These are phyloP conservation scores for Platyrinchus mystaceus DNA, from an alignment of 2,797 vertebrate genomes.

Conservation along the genomic window DNA sequence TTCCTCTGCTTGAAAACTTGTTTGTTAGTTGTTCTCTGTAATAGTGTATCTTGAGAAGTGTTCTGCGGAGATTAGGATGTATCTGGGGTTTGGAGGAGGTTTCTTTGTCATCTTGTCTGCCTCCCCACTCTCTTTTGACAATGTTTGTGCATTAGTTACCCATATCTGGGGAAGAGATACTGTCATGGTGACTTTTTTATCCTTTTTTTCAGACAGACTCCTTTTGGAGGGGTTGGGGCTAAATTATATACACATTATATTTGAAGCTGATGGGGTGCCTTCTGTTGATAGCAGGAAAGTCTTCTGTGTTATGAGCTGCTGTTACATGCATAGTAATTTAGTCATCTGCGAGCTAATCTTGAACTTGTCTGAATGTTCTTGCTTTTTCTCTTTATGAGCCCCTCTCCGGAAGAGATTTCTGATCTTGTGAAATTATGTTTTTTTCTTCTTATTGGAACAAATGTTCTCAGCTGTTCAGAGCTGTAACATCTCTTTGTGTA, in stretches of 20 bases:
- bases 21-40: conserved; percentile 22
- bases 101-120: conserved; percentile 5
- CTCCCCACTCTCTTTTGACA: not conserved
- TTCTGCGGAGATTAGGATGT: not conserved
- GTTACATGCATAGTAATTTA: not conserved
- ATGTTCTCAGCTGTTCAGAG: not conserved
- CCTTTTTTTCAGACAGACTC: not conserved
- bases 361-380: not conserved
- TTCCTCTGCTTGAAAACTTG: conserved; percentile 20
- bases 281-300: not conserved
- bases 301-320: not conserved
- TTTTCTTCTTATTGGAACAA: conserved; percentile 26
- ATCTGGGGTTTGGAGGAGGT: not conserved
- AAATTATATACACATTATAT: not conserved
- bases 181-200: not conserved
- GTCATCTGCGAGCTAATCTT: not conserved
- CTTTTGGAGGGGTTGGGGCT: not conserved
- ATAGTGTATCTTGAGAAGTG: not conserved
- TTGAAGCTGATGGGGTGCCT: not conserved
- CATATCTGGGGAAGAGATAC: not conserved
- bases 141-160: not conserved
- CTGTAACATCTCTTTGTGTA: not conserved
- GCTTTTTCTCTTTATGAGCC: not conserved
- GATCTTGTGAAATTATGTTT: conserved; percentile 1
- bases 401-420: not conserved